Base-by-base conservation (phyloP, 2,113 vertebrate genomes). In the Falcunculus frontatus region DNA sequence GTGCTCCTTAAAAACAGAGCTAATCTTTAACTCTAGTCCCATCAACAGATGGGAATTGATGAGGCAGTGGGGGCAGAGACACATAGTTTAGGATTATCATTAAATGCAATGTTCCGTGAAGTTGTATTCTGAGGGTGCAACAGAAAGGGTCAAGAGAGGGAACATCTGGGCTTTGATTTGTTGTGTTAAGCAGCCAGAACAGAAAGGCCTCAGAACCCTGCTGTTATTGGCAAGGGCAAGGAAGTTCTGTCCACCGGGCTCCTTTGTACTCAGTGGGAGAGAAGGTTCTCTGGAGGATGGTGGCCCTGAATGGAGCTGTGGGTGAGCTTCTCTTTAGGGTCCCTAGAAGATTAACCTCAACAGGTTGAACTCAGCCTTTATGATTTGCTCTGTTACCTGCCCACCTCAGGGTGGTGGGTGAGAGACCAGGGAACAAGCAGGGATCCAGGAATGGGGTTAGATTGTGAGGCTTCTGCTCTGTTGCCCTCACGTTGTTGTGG, bases 41-140 rank as follows among this genome's bases (percentile, higher is more conserved):
- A 41, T 19, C 27, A 46, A 7, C 20, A 46, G 37, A 33, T 17
- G 9, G 75, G 37, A 89, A n/a, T 22, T 32, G 20, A 14, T n/a
- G 29, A n/a, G 25, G 11, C 0, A 0, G 17, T 16, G 16, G 10
- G 7, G 20, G 4, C 35, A 56, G 49, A 56, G 25, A 53, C 22
- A 25, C 9, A 10, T 4, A 32, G 37, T 19, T 37, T 37, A 29
- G 5, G 20, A 53, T 49, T 62, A 7, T 32, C 13, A 16, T 57
- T 44, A 84, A 84, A 62, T 50, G 7, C 41, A n/a, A 7, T 4
- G 4, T 25, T 73, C 46, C 44, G 4, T 64, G 9, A 70, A 52
- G 5, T 74, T 44, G 16, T 44, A 7, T n/a, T 62, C 56, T 26
- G 16, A 18, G 30, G 4, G 37, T 93, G n/a, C 57, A 49, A 35